Evolutionary conservation across 2,113 vertebrate genomes (phyloP).

Genomic region (Epinephelus fuscoguttatus): DNA sequence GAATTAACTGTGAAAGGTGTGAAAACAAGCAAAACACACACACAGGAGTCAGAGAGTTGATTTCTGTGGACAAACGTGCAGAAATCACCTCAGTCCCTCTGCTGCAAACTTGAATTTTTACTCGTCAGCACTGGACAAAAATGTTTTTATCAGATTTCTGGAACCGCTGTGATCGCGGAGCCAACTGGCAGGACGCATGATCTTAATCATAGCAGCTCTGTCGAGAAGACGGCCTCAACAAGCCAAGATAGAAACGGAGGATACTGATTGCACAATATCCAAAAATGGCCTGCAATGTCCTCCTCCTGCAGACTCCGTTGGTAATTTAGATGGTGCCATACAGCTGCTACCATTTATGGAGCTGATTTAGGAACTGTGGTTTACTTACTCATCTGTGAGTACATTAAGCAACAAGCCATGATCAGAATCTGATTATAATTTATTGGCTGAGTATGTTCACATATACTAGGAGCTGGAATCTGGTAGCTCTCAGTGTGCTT

Average conservation of each 20-base stretch:
- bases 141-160: conserved; percentile 7
- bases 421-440: conserved; percentile 16
- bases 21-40: conserved; percentile 3
- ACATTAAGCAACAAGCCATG: not conserved
- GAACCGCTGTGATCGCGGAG: not conserved
- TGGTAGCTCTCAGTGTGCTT: not conserved
- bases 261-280: not conserved
- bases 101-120: not conserved
- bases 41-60: not conserved
- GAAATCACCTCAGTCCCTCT: not conserved
- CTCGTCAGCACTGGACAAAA: not conserved
- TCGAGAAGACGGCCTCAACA: not conserved
- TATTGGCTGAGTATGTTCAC: not conserved
- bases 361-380: conserved; percentile 13
- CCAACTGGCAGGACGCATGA: not conserved
- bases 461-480: not conserved
- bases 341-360: conserved; percentile 33
- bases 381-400: conserved; percentile 6
- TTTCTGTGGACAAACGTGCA: not conserved
- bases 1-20: conserved; percentile 25
- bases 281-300: conserved; percentile 5
- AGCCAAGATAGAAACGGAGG: conserved; percentile 20
- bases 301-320: not conserved
- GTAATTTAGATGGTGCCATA: conserved; percentile 1
- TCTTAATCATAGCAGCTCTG: conserved; percentile 1